Evolutionary conservation across 2,113 vertebrate species (phyloP), one percentile per base, ranked within the genome.

Genomic region (Sinocyclocheilus anshuiensis): DNA sequence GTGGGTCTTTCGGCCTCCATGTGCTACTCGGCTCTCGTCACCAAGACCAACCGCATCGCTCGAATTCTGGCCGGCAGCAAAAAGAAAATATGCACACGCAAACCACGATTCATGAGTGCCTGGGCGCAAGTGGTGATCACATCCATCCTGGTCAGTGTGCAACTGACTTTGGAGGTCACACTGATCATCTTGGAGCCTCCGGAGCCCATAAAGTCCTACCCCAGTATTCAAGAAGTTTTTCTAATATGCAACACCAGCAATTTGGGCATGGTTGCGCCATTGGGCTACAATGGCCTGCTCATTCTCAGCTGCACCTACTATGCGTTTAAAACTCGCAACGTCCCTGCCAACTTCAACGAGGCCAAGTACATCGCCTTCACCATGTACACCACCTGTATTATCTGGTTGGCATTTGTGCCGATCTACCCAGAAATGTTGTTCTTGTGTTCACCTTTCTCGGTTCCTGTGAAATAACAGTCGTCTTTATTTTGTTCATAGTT

Each of bases 381-480:
- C 89, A 99, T 99, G 98, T 99, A 99, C 91, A 99, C 98, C 90
- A 99, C 98, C 0, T 99, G 98, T 55, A 99, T 99, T 84, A 99
- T 99, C 94, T 99, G 98, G 98, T 93, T 99, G 84, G 98, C 98
- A 11, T 99, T 99, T 18, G 97, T 99, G 88, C 98, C 98, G 9
- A 99, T 99, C 89, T 99, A 99, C 93, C 83, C 91, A 92, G 89
- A 94, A 92, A 92, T 93, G 90, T 85, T 93, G 81, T 89, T 92
- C 88, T 84, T 93, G 88, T 92, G 87, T 92, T 53, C 85, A 91
- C 89, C 77, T 91, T 92, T 93, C 90, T 92, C 89, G 92, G 92
- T 92, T 92, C 94, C 93, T 91, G 90, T 92, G 90, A 90, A 94
- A 93, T 95, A 95, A 95, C 94, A 86, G 92, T 16, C 90, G 24